Conservation (phyloP, 2,888 invertebrate species). For the Nemurella pictetii region DNA sequence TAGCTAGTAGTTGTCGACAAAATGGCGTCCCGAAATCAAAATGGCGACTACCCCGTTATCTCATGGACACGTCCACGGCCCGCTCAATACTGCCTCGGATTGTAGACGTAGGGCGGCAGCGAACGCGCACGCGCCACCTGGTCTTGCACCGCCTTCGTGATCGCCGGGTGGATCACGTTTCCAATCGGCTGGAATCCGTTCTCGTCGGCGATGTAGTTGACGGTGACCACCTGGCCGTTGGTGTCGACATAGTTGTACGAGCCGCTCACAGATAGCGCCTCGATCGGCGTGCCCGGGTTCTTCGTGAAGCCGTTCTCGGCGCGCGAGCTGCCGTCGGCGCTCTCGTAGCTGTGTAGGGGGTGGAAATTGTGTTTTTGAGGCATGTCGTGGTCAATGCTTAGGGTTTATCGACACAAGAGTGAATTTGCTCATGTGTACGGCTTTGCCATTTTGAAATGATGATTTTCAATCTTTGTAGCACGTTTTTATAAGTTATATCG, state of each 20-base stretch:
- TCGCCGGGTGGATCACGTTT: slow-evolving; percentile 37
- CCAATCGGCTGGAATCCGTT: slow-evolving; percentile 43
- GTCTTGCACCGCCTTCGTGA: slow-evolving; percentile 37
- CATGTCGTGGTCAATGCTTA: too few relatives aligned
- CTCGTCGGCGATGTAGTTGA: slow-evolving; percentile 42
- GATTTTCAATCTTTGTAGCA: too few relatives aligned
- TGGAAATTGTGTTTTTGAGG: background rate
- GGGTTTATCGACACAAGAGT: too few relatives aligned
- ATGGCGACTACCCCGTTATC: background rate
- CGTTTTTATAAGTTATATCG: too few relatives aligned
- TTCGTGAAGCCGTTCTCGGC: slow-evolving; percentile 45
- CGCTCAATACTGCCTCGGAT: slow-evolving; percentile 1
- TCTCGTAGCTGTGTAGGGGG: slow-evolving; percentile 46
- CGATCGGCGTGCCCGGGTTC: slow-evolving; percentile 45
- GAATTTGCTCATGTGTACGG: too few relatives aligned
- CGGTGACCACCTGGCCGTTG: slow-evolving; percentile 39
- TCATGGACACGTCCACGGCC: background rate
- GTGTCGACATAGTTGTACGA: slow-evolving; percentile 40
- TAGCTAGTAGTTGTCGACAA: background rate
- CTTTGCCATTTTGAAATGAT: too few relatives aligned
- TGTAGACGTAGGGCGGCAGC: slow-evolving; percentile 23
- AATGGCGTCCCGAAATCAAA: background rate
- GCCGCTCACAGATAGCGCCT: slow-evolving; percentile 42
- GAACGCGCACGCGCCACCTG: slow-evolving; percentile 38
- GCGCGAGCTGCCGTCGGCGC: slow-evolving; percentile 48